Evolutionary conservation across 2,113 vertebrate genomes (phyloP).

Genomic region (Poicephalus gulielmi): DNA sequence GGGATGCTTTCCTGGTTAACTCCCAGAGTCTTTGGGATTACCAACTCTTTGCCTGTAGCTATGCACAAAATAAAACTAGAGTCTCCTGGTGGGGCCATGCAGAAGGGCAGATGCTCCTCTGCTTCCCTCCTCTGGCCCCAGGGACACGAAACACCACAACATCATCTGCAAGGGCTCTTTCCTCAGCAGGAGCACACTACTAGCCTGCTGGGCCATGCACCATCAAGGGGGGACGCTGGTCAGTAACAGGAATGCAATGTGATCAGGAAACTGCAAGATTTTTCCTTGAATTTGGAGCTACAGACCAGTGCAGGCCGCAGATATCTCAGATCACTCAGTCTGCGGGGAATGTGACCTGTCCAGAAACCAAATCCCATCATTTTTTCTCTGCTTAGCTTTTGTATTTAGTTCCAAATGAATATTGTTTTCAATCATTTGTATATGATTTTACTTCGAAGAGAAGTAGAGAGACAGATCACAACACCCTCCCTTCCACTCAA

Average conservation of each 20-base stretch:
- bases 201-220: neutral
- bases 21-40: neutral
- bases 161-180: neutral
- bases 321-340: rapidly evolving
- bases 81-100: neutral
- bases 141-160: neutral
- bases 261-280: neutral
- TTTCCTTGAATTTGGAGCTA: neutral
- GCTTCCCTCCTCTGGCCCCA: neutral
- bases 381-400: neutral
- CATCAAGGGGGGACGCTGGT: rapidly evolving
- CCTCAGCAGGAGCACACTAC: neutral
- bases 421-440: neutral
- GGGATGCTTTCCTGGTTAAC: neutral
- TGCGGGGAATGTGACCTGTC: neutral
- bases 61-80: neutral
- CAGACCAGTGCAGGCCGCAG: neutral
- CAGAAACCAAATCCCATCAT: neutral
- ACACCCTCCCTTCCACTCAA: neutral
- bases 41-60: neutral
- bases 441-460: neutral
- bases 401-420: neutral
- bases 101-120: neutral
- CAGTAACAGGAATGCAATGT: neutral
- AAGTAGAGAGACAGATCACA: neutral